Percentiles rank a stretch among this genome's conserved stretches.
These are phyloP conservation scores for Aspiorhynchus laticeps DNA, from an alignment of 2,113 vertebrate genomes.

Conservation along the genomic window DNA sequence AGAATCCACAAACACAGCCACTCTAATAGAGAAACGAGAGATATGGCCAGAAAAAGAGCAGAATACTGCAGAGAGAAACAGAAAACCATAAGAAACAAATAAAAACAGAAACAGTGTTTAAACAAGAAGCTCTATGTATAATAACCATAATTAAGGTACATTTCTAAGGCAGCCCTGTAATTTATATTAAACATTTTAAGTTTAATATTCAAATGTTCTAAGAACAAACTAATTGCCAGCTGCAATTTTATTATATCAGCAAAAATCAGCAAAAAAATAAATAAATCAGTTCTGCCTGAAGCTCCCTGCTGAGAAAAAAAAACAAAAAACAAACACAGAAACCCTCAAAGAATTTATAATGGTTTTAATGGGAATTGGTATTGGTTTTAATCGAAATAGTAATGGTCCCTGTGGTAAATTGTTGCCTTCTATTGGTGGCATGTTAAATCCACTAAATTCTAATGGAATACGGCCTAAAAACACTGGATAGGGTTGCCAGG, in stretches of 20 bases:
- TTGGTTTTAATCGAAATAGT: no score
- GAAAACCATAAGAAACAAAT: not conserved
- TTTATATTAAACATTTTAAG: not conserved
- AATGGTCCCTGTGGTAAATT: no score
- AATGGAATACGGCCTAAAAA: not conserved
- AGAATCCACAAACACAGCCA: conserved; percentile 15
- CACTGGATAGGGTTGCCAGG: not conserved
- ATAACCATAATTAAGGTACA: not conserved
- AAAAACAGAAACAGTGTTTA: not conserved
- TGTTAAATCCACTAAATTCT: no score
- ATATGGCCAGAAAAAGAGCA: conserved; percentile 3
- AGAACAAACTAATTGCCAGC: not conserved
- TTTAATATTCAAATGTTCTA: not conserved
- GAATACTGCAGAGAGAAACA: conserved; percentile 20
- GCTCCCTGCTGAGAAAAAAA: no score
- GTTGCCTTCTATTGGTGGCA: no score
- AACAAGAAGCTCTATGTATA: not conserved
- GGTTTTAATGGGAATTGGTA: no score
- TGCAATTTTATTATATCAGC: not conserved
- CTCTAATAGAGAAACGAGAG: conserved; percentile 17
- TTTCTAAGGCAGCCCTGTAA: not conserved
- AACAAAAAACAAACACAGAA: no score
- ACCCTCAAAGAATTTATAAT: no score
- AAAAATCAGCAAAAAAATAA: not conserved
- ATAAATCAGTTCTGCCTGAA: conserved; percentile 7